Evolutionary conservation across 2,113 vertebrate genomes (phyloP).

Genomic region (Symphodus melops): DNA sequence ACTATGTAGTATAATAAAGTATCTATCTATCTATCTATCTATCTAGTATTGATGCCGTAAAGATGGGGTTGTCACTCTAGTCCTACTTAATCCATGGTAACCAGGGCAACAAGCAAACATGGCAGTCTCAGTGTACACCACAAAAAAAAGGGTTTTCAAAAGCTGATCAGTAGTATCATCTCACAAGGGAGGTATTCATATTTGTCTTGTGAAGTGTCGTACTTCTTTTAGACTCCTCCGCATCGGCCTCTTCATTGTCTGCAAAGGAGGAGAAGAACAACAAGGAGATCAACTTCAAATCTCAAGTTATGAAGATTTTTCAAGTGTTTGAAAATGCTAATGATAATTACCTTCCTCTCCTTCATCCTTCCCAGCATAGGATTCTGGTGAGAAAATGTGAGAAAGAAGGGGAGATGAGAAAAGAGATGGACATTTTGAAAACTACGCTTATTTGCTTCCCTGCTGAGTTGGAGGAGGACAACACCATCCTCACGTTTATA

Average conservation of each 20-base stretch:
- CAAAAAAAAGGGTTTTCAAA: neutral
- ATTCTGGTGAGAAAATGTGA: constrained; percentile 30
- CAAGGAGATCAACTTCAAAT: neutral
- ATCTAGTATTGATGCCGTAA: too few relatives aligned
- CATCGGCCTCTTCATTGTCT: constrained; percentile 51
- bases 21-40: too few relatives aligned
- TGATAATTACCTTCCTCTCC: constrained; percentile 40
- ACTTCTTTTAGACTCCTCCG: constrained; percentile 45
- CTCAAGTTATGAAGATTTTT: neutral
- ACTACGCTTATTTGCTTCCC: neutral
- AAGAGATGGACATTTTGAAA: neutral
- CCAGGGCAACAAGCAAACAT: constrained; percentile 3
- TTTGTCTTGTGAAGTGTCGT: constrained; percentile 3
- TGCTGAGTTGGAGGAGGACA: neutral
- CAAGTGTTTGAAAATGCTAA: neutral
- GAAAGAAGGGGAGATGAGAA: neutral
- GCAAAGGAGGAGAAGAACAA: constrained; percentile 15
- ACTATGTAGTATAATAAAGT: too few relatives aligned
- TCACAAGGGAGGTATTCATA: neutral
- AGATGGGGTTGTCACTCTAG: too few relatives aligned
- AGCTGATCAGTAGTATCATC: neutral
- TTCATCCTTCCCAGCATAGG: constrained; percentile 30
- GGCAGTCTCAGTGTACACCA: neutral
- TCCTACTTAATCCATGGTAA: neutral
- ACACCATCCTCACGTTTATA: neutral